Evolutionary conservation across 2,888 invertebrate species (phyloP), one percentile per base, ranked within the genome.

Genomic region (Amphipoea lucens): DNA sequence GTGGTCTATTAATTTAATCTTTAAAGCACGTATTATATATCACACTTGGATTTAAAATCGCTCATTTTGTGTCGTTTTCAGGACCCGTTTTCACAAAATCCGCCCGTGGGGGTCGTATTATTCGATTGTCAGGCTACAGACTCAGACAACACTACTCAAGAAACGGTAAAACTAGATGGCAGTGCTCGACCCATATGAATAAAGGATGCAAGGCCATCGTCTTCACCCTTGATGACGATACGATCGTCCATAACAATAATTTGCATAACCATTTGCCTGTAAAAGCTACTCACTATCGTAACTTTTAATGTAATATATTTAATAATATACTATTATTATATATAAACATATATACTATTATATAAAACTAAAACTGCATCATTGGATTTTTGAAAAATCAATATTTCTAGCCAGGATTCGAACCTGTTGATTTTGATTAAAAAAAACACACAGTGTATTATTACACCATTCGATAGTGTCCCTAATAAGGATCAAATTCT

Each of bases 71-170:
- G 17, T 60, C 42, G 1, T 81, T 79, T 79, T 75, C 81, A 83
- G 85, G 36, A 0, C 62, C 73, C 20, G 57, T 40, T 7, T 82
- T 82, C 23, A 62, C 75, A n/a, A 57, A 1, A 0, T 83, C 83
- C 0, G 3, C 62, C 2, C 40, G 77, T 65, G 87, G 87, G 0
- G 54, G 75, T 0, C 70, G 74, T 0, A 84, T 77, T 51, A 57
- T 82, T 14, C 68, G 76, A 3, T 36, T n/a, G 9, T 67, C 45
- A 11, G 92, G 93, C 0, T 91, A 90, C 82, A 90, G 91, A 70
- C 93, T 91, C 81, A 89, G 90, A 54, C 86, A 90, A 17, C 92
- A 94, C 7, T 89, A 91, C 7, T 83, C 77, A 14, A 83, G 84
- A 0, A 89, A 88, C 0, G 70, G 77, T 9, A 90, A 90, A 78